Evolutionary conservation across 1,140 invertebrate genomes (phyloP).

Genomic region (Drosophila sucinea): DNA sequence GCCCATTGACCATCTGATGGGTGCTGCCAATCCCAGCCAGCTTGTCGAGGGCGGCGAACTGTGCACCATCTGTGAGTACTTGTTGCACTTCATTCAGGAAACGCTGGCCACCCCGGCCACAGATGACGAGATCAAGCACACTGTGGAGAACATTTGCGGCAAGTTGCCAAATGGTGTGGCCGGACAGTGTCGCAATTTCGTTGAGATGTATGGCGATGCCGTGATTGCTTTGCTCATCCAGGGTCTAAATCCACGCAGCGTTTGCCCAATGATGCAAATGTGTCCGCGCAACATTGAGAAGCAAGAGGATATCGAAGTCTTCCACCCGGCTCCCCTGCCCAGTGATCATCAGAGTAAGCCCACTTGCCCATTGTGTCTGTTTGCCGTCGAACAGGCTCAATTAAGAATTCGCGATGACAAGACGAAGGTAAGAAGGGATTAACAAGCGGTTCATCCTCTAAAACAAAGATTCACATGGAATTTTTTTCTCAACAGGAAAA

Average conservation of each 20-base stretch:
- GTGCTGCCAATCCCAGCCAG: slow-evolving; percentile 78
- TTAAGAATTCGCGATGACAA: slow-evolving; percentile 74
- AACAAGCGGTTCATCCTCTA: not conserved
- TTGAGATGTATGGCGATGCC: slow-evolving; percentile 90
- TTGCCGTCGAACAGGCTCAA: slow-evolving; percentile 88
- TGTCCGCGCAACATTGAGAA: slow-evolving; percentile 84
- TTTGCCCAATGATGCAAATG: slow-evolving; percentile 83
- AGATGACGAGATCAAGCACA: slow-evolving; percentile 87
- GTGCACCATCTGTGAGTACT: slow-evolving; percentile 92
- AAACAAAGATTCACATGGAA: not conserved
- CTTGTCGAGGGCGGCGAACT: slow-evolving; percentile 84
- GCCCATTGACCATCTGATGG: slow-evolving; percentile 87
- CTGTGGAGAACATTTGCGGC: slow-evolving; percentile 88
- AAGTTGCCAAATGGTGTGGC: slow-evolving; percentile 87
- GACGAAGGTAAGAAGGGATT: slow-evolving; percentile 54
- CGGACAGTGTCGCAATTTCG: slow-evolving; percentile 88
- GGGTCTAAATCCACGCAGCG: slow-evolving; percentile 89
- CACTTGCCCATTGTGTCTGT: slow-evolving; percentile 91
- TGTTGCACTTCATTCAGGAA: slow-evolving; percentile 91
- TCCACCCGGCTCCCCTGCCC: slow-evolving; percentile 79
- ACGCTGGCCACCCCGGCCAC: slow-evolving; percentile 87
- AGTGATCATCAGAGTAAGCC: slow-evolving; percentile 83
- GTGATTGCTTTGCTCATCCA: slow-evolving; percentile 90
- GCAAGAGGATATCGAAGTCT: slow-evolving; percentile 83
- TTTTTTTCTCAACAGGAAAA: slow-evolving; percentile 83